Evolutionary conservation across 1,140 invertebrate species (phyloP), one percentile per base, ranked within the genome.

Genomic region (Magallana ariakensis): DNA sequence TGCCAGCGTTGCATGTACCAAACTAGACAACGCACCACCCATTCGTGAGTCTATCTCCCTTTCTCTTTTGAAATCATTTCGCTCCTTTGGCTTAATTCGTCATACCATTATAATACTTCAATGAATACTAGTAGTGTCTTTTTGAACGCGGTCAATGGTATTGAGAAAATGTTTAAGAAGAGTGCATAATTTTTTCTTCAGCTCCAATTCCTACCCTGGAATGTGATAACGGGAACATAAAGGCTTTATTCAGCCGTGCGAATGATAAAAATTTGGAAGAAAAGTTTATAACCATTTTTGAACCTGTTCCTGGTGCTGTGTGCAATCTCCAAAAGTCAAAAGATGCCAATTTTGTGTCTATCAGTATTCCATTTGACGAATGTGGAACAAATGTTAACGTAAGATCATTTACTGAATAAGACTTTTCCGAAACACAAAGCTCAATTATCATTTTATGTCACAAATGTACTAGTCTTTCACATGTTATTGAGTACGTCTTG

Each of bases 1-100:
- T 92, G 97, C 96, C 7, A 96, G 96, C n/a, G 95, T 97, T 15
- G 95, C 96, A 22, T 97, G 96, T 93, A 90, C 88, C 26, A 88
- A 90, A 26, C 90, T 93, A 19, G 26, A 57, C 60, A 56, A 85
- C 15, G 55, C 82, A 15, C 80, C 82, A 8, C 85, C 87, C 53
- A 57, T 58, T 56, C 66, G 89, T 89, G 81, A 83, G 87, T 54
- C 57, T 80, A 19, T n/a, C 9, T 66, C 53, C 58, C 46, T 26
- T 19, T 33, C n/a, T 75, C 22, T n/a, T 4, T n/a, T 13, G 56
- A 46, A 26, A 60, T 15, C 22, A 15, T 58, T 85, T 19, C 46
- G 7, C 22, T 16, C 13, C 55, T 22, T 22, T 54, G 53, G 13
- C 62, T 54, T 62, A 46, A 33, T 16, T 53, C 33, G 33, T 62